A percentile compares a stretch with the other conserved stretches of the same genome.
These are phyloP conservation scores for Axea sp. DNA, from an alignment of 2,888 invertebrate genomes.

Conservation along the genomic window DNA sequence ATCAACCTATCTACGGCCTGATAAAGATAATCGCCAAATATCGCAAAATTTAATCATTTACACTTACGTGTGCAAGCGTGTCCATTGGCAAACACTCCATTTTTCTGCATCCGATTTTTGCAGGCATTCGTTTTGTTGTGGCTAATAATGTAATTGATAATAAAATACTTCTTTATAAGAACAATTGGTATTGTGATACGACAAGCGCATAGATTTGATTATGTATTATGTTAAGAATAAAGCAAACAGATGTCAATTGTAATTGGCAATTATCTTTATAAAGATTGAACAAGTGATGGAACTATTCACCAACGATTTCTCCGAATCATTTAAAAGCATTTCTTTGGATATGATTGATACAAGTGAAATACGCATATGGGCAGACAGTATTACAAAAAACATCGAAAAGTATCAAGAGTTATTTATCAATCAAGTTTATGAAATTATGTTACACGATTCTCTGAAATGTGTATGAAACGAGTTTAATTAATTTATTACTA, in stretches of 20 bases:
- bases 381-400: slow-evolving; percentile 28
- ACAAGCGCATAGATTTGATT: slow-evolving; percentile 32
- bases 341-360: slow-evolving; percentile 51
- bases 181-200: not conserved
- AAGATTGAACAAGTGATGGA: slow-evolving; percentile 57
- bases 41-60: too few species aligned
- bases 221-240: slow-evolving; percentile 16
- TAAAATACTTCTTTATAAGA: not conserved
- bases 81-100: too few species aligned
- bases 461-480: slow-evolving; percentile 5
- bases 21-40: too few species aligned
- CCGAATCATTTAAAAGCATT: slow-evolving; percentile 50
- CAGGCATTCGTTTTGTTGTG: too few species aligned
- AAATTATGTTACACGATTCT: slow-evolving; percentile 33
- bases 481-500: too few species aligned
- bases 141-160: not conserved
- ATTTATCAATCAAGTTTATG: slow-evolving; percentile 33
- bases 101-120: too few species aligned
- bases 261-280: slow-evolving; percentile 51
- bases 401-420: slow-evolving; percentile 17
- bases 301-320: slow-evolving; percentile 54
- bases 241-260: slow-evolving; percentile 51
- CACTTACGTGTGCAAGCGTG: too few species aligned
- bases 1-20: slow-evolving; percentile 13
- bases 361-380: slow-evolving; percentile 43